phyloP scores from a whole-genome alignment of 2,888 invertebrate species.

The Rhyacophila evoluta region DNA sequence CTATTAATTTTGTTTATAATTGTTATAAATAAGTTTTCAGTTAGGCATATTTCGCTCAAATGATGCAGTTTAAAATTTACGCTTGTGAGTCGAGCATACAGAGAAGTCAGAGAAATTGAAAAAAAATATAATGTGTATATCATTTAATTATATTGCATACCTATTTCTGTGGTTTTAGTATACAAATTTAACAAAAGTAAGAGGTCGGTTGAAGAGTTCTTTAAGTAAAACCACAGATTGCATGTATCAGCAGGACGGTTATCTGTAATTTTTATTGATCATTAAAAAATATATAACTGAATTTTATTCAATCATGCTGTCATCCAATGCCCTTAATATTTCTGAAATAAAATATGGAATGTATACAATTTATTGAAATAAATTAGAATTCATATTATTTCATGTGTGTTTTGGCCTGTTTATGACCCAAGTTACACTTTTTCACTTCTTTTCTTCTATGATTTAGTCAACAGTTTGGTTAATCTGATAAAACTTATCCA shows the following conservation, averaged over 20 bases:
- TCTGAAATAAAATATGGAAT: conserved; percentile 8
- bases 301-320: background rate
- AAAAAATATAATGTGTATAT: background rate
- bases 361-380: conserved; percentile 22
- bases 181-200: too few species aligned
- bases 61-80: background rate
- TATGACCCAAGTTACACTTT: too few species aligned
- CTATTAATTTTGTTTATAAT: background rate
- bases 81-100: too few species aligned
- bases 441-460: too few species aligned
- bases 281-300: conserved; percentile 3
- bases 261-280: background rate
- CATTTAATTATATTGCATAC: background rate
- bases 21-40: background rate
- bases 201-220: too few species aligned
- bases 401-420: too few species aligned
- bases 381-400: conserved; percentile 15
- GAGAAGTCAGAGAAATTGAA: too few species aligned
- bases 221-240: too few species aligned
- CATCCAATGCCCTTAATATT: background rate
- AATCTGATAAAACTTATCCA: too few species aligned
- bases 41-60: conserved; percentile 16
- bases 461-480: too few species aligned
- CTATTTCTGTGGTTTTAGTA: too few species aligned
- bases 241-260: too few species aligned